Evolutionary conservation across 2,797 vertebrate species (phyloP).

Genomic region (Falco naumanni): DNA sequence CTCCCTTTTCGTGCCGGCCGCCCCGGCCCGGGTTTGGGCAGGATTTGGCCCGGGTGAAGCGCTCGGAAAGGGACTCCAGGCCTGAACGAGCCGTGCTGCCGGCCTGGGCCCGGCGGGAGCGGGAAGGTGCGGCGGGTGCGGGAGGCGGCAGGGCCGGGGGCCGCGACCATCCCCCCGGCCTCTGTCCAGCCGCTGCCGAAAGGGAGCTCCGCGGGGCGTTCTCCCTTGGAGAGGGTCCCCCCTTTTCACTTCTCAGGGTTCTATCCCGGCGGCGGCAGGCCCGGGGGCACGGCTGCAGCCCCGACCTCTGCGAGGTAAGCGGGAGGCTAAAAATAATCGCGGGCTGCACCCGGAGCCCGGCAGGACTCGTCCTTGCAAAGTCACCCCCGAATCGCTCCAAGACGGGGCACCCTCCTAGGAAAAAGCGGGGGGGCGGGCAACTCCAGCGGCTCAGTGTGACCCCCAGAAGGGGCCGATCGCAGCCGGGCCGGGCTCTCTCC

Average conservation of each 20-base stretch:
- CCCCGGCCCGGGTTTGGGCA: not conserved
- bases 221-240: not conserved
- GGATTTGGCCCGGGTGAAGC: not conserved
- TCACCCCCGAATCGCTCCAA: not conserved
- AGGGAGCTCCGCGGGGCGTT: not conserved
- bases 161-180: not conserved
- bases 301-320: not conserved
- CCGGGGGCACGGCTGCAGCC: not conserved
- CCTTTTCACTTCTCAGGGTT: not conserved
- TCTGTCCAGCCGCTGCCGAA: not conserved
- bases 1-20: not conserved
- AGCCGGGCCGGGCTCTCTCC: not conserved
- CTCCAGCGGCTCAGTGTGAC: fast-evolving
- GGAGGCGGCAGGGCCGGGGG: not conserved
- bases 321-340: slow-evolving; percentile 43
- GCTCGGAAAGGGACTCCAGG: not conserved
- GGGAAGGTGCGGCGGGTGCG: not conserved
- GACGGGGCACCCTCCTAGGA: not conserved
- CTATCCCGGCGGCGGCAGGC: not conserved
- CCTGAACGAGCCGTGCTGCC: not conserved
- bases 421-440: not conserved
- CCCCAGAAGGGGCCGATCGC: not conserved
- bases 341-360: not conserved
- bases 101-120: not conserved
- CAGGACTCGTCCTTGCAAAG: slow-evolving; percentile 16